Percentiles rank a stretch among this genome's conserved stretches.
These are phyloP conservation scores for Xenops minutus DNA, from an alignment of 2,797 vertebrate genomes.

Conservation along the genomic window DNA sequence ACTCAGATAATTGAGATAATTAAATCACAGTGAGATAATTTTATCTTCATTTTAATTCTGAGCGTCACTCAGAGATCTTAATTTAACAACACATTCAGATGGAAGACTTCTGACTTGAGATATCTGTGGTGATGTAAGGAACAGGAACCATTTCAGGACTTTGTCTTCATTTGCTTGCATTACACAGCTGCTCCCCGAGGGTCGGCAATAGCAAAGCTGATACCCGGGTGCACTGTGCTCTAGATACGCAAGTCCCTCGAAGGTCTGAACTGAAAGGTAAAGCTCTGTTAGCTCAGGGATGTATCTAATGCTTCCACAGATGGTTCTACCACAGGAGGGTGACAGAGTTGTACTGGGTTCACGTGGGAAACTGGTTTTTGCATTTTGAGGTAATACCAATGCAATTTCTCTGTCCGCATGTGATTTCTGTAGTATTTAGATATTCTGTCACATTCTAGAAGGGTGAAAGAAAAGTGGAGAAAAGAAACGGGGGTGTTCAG, in stretches of 20 bases:
- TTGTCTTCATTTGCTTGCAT: not conserved
- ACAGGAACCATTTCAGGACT: not conserved
- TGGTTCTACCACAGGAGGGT: not conserved
- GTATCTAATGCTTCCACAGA: not conserved
- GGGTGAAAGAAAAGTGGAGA: not conserved
- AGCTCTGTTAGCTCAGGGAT: not conserved
- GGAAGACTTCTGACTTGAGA: not conserved
- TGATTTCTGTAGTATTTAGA: not conserved
- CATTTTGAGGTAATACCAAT: not conserved
- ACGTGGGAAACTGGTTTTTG: not conserved
- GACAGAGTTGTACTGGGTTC: not conserved
- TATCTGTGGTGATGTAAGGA: not conserved
- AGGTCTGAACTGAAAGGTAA: not conserved
- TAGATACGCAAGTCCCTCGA: fast-evolving
- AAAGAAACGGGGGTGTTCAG: not conserved
- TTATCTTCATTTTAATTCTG: slow-evolving; percentile 42
- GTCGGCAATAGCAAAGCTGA: not conserved
- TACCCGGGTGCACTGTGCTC: not conserved
- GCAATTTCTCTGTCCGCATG: fast-evolving
- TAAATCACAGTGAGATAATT: slow-evolving; percentile 21
- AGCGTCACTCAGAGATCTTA: not conserved
- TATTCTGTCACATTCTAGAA: not conserved
- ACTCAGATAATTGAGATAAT: slow-evolving; percentile 42
- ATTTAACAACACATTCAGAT: not conserved
- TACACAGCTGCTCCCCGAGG: not conserved